Evolutionary conservation across 1,140 invertebrate species (phyloP).

Genomic region (Ooceraea biroi): DNA sequence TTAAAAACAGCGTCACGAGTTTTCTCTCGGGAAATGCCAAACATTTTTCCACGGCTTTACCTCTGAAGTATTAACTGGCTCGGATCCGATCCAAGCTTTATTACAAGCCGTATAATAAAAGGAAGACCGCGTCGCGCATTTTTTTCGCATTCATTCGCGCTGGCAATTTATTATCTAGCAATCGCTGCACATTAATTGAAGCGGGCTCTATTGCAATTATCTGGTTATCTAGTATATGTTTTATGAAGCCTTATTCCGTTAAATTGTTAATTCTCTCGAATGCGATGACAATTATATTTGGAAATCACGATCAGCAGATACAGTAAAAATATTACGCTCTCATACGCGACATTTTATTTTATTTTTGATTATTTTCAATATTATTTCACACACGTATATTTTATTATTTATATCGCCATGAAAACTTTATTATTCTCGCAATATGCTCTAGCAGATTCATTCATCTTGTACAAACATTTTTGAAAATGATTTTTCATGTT

Average conservation of each 20-base stretch:
- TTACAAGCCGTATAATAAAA: constrained; percentile 27
- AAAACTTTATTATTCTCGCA: too few relatives aligned
- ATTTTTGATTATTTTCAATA: too few relatives aligned
- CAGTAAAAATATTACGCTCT: too few relatives aligned
- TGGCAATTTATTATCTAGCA: constrained; percentile 16
- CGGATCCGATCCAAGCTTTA: constrained; percentile 27
- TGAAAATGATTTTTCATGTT: too few relatives aligned
- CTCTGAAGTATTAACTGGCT: constrained; percentile 27
- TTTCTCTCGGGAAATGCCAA: constrained; percentile 6
- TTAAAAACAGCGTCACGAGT: constrained; percentile 28
- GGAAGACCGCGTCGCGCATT: background rate
- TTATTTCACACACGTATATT: too few relatives aligned
- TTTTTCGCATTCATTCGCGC: background rate
- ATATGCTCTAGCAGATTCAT: too few relatives aligned
- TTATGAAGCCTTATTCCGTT: background rate
- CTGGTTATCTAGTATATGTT: background rate
- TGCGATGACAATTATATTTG: background rate
- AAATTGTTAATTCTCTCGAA: background rate
- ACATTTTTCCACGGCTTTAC: constrained; percentile 22
- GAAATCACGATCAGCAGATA: too few relatives aligned
- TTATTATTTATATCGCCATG: too few relatives aligned
- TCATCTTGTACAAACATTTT: too few relatives aligned
- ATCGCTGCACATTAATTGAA: constrained; percentile 21
- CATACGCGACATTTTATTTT: too few relatives aligned
- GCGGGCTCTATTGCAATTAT: constrained; percentile 5